These are phyloP conservation scores for Omphaloscelis lunosa DNA, from an alignment of 2,888 invertebrate species.

Conservation along the genomic window DNA sequence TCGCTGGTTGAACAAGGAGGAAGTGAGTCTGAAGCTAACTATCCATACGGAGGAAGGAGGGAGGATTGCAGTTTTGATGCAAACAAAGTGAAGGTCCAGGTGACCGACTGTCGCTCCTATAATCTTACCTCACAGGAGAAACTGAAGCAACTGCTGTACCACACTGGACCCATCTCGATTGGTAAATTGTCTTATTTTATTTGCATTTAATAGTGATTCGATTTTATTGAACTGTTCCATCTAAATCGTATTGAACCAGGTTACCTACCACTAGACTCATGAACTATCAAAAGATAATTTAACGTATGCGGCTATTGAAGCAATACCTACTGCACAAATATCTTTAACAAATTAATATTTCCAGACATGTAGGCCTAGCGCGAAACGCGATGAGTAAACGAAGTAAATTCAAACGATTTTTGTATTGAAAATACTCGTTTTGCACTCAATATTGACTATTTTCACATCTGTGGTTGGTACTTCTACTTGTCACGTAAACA, in stretches of 20 bases:
- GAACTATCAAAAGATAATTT: neutral
- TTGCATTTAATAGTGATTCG: neutral
- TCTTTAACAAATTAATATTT: no score
- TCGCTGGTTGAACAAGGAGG: conserved; percentile 50
- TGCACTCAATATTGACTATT: no score
- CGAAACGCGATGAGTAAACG: no score
- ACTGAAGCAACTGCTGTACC: conserved; percentile 40
- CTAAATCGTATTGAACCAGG: neutral
- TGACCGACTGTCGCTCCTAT: conserved; percentile 31
- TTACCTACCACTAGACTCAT: neutral
- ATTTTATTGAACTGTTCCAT: neutral
- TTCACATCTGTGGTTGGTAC: no score
- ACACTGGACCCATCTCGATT: conserved; percentile 49
- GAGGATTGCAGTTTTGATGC: conserved; percentile 33
- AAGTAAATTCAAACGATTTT: no score
- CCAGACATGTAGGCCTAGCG: no score
- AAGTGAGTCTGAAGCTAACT: conserved; percentile 52
- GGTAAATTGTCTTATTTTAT: conserved; percentile 10
- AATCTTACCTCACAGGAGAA: conserved; percentile 82
- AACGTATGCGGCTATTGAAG: neutral
- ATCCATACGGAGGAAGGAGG: conserved; percentile 49
- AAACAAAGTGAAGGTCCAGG: conserved; percentile 7
- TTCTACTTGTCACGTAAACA: no score
- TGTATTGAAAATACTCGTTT: no score
- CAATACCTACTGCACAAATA: neutral